A percentile compares a stretch with the other conserved stretches of the same genome.
Conservation (phyloP, 2,113 vertebrate species). For the Cromileptes altivelis region DNA sequence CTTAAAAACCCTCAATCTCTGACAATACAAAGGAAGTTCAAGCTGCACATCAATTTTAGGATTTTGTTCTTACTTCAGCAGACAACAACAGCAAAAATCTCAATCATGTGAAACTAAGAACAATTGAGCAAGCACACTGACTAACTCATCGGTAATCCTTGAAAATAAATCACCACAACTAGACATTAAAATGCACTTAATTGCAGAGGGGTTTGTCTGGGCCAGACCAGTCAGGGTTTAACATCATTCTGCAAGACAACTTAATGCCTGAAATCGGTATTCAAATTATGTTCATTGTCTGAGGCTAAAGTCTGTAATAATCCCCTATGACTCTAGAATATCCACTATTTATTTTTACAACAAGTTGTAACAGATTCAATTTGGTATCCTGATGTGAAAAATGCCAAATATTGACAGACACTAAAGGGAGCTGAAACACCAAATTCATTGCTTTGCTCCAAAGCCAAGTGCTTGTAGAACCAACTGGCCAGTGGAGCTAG, state of each 20-base stretch:
- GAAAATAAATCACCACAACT: neutral
- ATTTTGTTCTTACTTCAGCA: neutral
- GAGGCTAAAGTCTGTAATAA: neutral
- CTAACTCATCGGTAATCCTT: neutral
- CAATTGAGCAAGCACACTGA: neutral
- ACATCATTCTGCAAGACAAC: neutral
- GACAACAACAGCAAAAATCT: conserved; percentile 12
- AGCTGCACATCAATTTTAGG: neutral
- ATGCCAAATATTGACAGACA: conserved; percentile 14
- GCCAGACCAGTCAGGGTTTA: neutral
- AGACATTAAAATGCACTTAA: neutral
- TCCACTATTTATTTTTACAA: conserved; percentile 19
- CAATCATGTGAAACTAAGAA: neutral
- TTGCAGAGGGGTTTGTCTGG: neutral
- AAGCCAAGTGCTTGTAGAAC: conserved; percentile 62
- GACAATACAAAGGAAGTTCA: conserved; percentile 7
- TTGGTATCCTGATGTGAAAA: conserved; percentile 38
- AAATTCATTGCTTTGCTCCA: conserved; percentile 44
- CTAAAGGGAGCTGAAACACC: conserved; percentile 16
- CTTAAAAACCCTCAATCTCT: neutral
- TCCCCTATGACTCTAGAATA: conserved; percentile 4
- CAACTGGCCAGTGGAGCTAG: conserved; percentile 59
- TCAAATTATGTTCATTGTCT: conserved; percentile 17
- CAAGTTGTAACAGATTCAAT: conserved; percentile 23
- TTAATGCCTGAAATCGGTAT: conserved; percentile 12